Base-by-base conservation (phyloP, 1,140 invertebrate species). In the Drosophila eugracilis region DNA sequence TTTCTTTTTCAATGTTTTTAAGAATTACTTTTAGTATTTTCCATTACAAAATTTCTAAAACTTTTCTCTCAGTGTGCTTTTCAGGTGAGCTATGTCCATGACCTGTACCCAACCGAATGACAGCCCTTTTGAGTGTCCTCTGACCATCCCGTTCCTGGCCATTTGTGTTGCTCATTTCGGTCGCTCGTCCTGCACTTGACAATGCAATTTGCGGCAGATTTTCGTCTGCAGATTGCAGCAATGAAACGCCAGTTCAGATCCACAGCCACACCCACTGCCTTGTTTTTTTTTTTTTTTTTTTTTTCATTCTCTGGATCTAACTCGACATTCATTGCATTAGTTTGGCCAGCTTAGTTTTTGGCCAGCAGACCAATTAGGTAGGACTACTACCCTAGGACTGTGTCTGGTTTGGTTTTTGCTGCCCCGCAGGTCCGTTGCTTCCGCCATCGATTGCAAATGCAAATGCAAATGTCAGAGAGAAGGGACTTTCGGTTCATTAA, bases 291-390 rank as follows among this genome's bases (percentile, higher is more conserved):
- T n/a, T n/a, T n/a, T n/a, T n/a, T n/a, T n/a, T n/a, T n/a, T n/a
- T n/a, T n/a, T n/a, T n/a, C n/a, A n/a, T n/a, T n/a, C 14, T 9
- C 22, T 39, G 26, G 21, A n/a, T 14, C 9, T 19, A 26, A 39
- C 19, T 24, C 6, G 79, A 75, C 69, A 84, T 78, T 78, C 58
- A 83, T 78, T 74, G 57, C 69, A 47, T 57, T 74, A 74, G 49
- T 80, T 80, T 57, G 17, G 22, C 1, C 3, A 7, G 26, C 19
- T 19, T 42, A 28, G 17, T 54, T 44, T 26, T 49, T n/a, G 26
- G 39, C 15, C 30, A 44, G 60, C 45, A 36, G 45, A 49, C 26
- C 62, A 72, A 72, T 72, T 69, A 69, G 62, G 19, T 41, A n/a
- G 47, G 28, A 10, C 15, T 7, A 15, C 5, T 37, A n/a, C n/a